Percentiles rank a stretch among this genome's conserved stretches.
These are phyloP conservation scores for Aphelenchoides fujianensis DNA, from an alignment of 1,140 invertebrate species.

Conservation along the genomic window DNA sequence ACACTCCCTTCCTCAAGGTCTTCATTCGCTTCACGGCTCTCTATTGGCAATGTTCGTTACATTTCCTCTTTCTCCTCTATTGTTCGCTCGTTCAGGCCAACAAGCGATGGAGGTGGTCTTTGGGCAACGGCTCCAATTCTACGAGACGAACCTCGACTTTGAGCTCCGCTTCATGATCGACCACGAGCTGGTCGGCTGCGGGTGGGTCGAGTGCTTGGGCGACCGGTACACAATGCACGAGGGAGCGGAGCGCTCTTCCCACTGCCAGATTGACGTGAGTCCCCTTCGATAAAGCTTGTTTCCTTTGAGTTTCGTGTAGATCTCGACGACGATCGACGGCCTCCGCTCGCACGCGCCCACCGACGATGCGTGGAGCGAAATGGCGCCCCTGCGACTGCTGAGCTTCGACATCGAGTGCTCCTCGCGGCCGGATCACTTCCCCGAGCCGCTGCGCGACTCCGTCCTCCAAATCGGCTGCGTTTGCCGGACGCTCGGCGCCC, in stretches of 20 bases:
- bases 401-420: constrained; percentile 99
- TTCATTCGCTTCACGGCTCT: constrained; percentile 1
- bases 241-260: constrained; percentile 40
- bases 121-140: background rate
- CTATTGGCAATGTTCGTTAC: too few species aligned
- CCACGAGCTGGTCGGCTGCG: constrained; percentile 85
- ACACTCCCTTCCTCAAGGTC: background rate
- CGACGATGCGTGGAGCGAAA: constrained; percentile 91
- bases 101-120: background rate
- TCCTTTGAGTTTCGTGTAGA: constrained; percentile 24
- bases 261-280: constrained; percentile 80
- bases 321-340: constrained; percentile 83
- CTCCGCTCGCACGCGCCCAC: constrained; percentile 78
- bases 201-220: constrained; percentile 87
- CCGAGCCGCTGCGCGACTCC: constrained; percentile 90
- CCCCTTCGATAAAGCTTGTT: constrained; percentile 23
- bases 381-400: constrained; percentile 91
- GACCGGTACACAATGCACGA: constrained; percentile 73
- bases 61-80: too few species aligned
- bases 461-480: constrained; percentile 99
- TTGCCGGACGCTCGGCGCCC: constrained; percentile 80
- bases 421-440: constrained; percentile 94
- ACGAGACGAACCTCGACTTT: constrained; percentile 93
- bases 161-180: constrained; percentile 98
- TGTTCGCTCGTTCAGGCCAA: constrained; percentile 68